These are phyloP conservation scores for Drosophila willistoni DNA, from an alignment of 1,140 invertebrate species.

Conservation along the genomic window DNA sequence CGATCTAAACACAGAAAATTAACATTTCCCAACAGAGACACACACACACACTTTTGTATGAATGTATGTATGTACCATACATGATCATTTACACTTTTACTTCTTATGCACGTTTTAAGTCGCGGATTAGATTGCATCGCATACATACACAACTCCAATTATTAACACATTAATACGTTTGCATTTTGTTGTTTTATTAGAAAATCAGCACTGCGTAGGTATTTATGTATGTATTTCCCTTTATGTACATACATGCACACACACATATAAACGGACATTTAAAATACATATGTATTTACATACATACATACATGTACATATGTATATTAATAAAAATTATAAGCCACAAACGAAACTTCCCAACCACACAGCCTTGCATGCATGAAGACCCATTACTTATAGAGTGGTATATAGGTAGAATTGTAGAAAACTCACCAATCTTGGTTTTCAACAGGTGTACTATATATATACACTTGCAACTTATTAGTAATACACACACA, in stretches of 20 bases:
- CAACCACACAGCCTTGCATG: neutral
- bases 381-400: neutral
- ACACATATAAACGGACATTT: neutral
- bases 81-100: conserved; percentile 14
- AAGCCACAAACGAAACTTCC: neutral
- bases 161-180: conserved; percentile 3
- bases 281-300: neutral
- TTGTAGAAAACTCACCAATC: neutral
- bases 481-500: conserved; percentile 5
- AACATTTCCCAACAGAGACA: neutral
- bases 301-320: neutral
- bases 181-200: neutral
- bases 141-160: conserved; percentile 1
- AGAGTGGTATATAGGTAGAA: neutral
- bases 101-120: conserved; percentile 13
- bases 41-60: neutral
- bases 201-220: conserved; percentile 4
- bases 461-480: conserved; percentile 5
- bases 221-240: neutral
- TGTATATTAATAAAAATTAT: neutral
- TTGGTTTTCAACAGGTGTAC: conserved; percentile 11
- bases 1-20: conserved; percentile 11
- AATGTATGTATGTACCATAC: neutral
- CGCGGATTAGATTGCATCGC: conserved; percentile 8
- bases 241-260: neutral